A percentile compares a stretch with the other conserved stretches of the same genome.
phyloP scores from a whole-genome alignment of 1,140 invertebrate genomes.

The Drosophila simulans region DNA sequence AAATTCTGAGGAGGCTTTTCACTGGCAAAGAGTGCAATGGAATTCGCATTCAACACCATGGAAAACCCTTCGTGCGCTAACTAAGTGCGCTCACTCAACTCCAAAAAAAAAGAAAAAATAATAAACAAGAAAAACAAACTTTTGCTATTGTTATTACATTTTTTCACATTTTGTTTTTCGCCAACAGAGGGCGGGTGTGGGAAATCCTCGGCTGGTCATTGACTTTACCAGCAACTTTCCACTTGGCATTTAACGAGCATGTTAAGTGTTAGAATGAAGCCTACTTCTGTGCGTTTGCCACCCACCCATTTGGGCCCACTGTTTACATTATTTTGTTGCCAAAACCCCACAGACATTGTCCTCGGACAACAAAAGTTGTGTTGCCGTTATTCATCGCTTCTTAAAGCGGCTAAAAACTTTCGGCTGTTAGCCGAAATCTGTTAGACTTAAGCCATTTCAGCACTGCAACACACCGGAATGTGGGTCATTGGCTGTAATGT shows the following conservation, averaged over 20 bases:
- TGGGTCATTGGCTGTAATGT: conserved; percentile 52
- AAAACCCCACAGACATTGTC: conserved; percentile 62
- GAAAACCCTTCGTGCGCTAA: conserved; percentile 57
- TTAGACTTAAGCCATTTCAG: conserved; percentile 18
- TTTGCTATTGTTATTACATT: conserved; percentile 77
- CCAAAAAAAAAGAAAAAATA: conserved; percentile 73
- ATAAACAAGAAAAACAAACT: conserved; percentile 63
- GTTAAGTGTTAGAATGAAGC: conserved; percentile 81
- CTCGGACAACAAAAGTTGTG: conserved; percentile 65
- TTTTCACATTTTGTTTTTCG: conserved; percentile 31
- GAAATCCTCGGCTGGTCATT: conserved; percentile 64
- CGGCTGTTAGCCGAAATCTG: conserved; percentile 9
- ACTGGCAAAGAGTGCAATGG: conserved; percentile 36
- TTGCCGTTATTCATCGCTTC: conserved; percentile 41
- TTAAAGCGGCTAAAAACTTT: conserved; percentile 31
- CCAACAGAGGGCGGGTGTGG: conserved; percentile 9
- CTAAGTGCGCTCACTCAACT: conserved; percentile 77
- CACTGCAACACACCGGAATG: conserved; percentile 28
- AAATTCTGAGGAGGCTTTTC: neutral
- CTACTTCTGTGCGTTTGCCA: conserved; percentile 62
- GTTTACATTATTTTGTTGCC: conserved; percentile 44
- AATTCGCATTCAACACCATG: conserved; percentile 46
- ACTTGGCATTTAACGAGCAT: conserved; percentile 80
- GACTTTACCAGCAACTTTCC: conserved; percentile 71
- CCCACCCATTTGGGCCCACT: neutral